These are phyloP conservation scores for Andrena fulva DNA, from an alignment of 2,888 invertebrate species.

Conservation along the genomic window DNA sequence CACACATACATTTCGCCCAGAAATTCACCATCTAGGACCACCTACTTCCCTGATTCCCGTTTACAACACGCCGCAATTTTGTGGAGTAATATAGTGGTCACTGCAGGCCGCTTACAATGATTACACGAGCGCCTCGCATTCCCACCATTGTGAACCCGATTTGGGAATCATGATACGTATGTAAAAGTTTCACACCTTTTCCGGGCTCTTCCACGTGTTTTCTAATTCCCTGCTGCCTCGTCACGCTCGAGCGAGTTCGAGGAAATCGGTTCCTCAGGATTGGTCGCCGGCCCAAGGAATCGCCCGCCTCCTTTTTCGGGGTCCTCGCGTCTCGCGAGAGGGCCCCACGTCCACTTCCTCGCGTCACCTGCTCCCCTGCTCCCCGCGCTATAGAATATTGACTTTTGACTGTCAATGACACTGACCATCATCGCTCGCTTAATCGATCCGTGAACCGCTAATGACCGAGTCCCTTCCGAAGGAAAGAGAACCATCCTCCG, in stretches of 20 bases:
- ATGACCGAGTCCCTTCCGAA: not conserved
- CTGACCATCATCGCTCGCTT: conserved; percentile 56
- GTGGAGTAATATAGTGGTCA: not conserved
- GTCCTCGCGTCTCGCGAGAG: not conserved
- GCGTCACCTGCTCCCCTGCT: conserved; percentile 57
- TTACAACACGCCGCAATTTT: conserved; percentile 56
- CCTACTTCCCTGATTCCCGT: conserved; percentile 69
- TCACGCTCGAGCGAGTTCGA: conserved; percentile 73
- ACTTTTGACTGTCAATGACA: conserved; percentile 65
- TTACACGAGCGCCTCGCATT: conserved; percentile 3
- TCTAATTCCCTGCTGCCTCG: conserved; percentile 69
- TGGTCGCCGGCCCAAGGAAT: conserved; percentile 1
- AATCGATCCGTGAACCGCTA: not conserved
- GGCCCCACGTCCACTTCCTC: conserved; percentile 47
- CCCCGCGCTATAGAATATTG: conserved; percentile 63
- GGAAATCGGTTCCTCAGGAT: conserved; percentile 55
- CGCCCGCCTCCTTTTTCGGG: conserved; percentile 41
- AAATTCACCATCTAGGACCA: conserved; percentile 48
- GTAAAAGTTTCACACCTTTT: conserved; percentile 39
- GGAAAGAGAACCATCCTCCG: not conserved
- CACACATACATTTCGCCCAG: conserved; percentile 13
- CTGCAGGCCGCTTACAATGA: conserved; percentile 21
- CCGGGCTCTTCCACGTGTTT: conserved; percentile 51
- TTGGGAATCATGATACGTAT: not conserved
- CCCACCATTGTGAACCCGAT: not conserved